Evolutionary conservation across 2,888 invertebrate genomes (phyloP), one percentile per base, ranked within the genome.

Genomic region (Esperia sulphurella): DNA sequence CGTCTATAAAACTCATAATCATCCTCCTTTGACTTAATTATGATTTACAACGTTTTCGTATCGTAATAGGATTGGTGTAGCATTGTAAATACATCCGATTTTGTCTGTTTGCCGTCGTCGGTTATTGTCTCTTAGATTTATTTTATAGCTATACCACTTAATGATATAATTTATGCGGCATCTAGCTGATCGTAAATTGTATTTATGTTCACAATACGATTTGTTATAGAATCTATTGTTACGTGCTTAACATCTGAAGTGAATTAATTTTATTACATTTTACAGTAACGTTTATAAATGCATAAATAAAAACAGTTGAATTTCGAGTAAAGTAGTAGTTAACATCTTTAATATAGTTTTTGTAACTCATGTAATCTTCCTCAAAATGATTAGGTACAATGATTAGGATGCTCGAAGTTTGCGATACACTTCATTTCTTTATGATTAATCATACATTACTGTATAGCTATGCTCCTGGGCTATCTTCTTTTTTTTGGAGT

Each of bases 71-170:
- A 65, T 64, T 54, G 59, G 58, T 50, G 52, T 44, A 39, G 53
- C 53, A 64, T 69, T 68, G 64, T 75, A 63, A 65, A 73, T 63
- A 62, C 61, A 63, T 58, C 55, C 51, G 41, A 46, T 45, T 54
- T 62, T 68, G 66, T 67, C 70, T 63, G 54, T 63, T 52, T 53
- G 57, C 61, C 67, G 64, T 64, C 65, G 14, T 39, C 52, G 50
- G 58, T 63, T 63, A 67, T 69, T 71, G 64, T 71, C 54, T 69
- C 45, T 46, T 51, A 59, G 70, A 76, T 75, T 76, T 77, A 76
- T 78, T 73, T 74, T 65, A 74, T 63, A 54, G 55, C 54, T 51
- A 14, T 29, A 58, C 53, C 56, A 60, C 60, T 69, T 71, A 41
- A 65, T 55, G 57, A 64, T 61, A 54, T 50, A 61, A 66, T 68